Percentiles rank a stretch among this genome's conserved stretches.
phyloP scores from a whole-genome alignment of 37 sponge, comb jelly and placozoan species.

The Bolinopsis microptera region DNA sequence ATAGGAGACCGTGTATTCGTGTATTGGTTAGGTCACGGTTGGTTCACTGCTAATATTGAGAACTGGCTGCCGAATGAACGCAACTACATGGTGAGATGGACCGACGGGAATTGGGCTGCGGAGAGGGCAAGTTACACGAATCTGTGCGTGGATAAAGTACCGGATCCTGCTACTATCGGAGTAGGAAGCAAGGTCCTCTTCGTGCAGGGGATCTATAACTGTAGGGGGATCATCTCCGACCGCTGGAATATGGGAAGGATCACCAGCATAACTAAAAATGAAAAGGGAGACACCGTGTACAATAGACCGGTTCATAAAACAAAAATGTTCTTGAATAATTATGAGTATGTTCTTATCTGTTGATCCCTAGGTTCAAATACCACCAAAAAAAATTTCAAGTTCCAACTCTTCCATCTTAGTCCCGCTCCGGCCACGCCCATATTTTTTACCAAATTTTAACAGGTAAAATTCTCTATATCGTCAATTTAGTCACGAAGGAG shows the following conservation, averaged over 20 bases:
- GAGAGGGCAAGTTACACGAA: neutral
- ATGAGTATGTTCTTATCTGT: too few relatives aligned
- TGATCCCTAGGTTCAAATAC: too few relatives aligned
- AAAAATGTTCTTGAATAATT: too few relatives aligned
- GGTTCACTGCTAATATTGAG: conserved; percentile 20
- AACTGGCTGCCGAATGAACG: neutral
- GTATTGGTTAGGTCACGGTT: conserved; percentile 21
- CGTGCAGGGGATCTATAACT: conserved; percentile 40
- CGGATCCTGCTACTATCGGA: neutral
- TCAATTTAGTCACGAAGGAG: too few relatives aligned
- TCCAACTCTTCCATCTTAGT: too few relatives aligned
- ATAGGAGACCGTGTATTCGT: conserved; percentile 1
- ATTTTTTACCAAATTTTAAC: too few relatives aligned
- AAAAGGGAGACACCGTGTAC: neutral
- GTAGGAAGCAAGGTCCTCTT: conserved; percentile 57
- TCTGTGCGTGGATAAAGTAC: neutral
- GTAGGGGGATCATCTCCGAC: neutral
- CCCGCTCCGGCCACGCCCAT: too few relatives aligned
- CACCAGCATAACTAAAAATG: neutral
- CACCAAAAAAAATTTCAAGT: too few relatives aligned
- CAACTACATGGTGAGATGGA: conserved; percentile 40
- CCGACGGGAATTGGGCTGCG: conserved; percentile 34
- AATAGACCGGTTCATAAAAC: too few relatives aligned
- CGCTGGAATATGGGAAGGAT: conserved; percentile 21
- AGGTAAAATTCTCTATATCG: too few relatives aligned